Conservation (phyloP, 2,113 vertebrate genomes). For the Syngnathus typhle region DNA sequence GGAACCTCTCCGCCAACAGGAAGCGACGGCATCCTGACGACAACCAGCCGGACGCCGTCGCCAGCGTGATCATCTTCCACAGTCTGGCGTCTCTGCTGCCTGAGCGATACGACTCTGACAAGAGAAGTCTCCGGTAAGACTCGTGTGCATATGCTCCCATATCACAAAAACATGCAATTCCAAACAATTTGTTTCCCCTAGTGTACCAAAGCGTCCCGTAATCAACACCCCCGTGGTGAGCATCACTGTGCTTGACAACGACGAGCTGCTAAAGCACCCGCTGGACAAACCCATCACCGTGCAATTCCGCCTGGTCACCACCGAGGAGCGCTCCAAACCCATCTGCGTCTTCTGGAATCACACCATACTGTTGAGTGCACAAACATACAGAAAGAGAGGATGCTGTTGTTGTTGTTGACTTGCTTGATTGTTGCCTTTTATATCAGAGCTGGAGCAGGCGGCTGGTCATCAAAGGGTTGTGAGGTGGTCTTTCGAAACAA, state of each 20-base stretch:
- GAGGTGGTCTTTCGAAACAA: constrained; percentile 86
- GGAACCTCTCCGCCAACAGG: constrained; percentile 64
- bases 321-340: constrained; percentile 89
- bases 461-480: constrained; percentile 90
- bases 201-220: constrained; percentile 88
- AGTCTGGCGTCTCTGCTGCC: constrained; percentile 84
- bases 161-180: background rate
- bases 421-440: background rate
- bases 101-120: constrained; percentile 85
- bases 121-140: constrained; percentile 84
- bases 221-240: constrained; percentile 93
- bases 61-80: constrained; percentile 90
- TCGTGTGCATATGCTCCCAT: constrained; percentile 56
- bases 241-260: constrained; percentile 80
- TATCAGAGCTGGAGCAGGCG: constrained; percentile 64
- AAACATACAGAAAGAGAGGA: background rate
- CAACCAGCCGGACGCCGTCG: constrained; percentile 78
- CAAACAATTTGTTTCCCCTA: constrained; percentile 32
- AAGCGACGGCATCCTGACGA: constrained; percentile 75
- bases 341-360: constrained; percentile 98
- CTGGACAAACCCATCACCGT: constrained; percentile 85
- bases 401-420: background rate
- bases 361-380: constrained; percentile 78
- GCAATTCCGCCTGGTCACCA: constrained; percentile 89
- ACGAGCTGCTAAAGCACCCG: constrained; percentile 64